Conservation (phyloP, 2,113 vertebrate species). For the Eolophus roseicapilla region DNA sequence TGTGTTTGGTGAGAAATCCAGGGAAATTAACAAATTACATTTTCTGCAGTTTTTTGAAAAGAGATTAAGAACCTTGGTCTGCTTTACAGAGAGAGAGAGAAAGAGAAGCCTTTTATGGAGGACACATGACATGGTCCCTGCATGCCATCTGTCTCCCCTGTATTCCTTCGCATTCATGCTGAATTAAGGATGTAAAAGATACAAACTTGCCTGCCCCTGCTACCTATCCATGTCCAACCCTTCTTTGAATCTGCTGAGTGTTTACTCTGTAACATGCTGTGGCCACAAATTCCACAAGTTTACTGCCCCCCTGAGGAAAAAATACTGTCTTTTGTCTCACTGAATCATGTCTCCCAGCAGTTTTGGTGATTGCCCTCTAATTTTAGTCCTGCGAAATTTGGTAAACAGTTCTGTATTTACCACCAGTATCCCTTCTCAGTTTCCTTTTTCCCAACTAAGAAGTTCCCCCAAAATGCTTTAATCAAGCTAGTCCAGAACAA, state of each 20-base stretch:
- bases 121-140: fast-evolving
- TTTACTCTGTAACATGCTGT: neutral
- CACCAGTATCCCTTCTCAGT: neutral
- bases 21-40: neutral
- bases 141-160: neutral
- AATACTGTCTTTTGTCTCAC: neutral
- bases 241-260: neutral
- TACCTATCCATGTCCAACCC: neutral
- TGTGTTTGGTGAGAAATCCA: neutral
- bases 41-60: neutral
- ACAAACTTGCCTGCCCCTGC: fast-evolving
- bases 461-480: neutral
- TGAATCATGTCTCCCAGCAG: neutral
- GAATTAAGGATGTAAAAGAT: neutral
- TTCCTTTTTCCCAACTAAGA: neutral
- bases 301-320: neutral
- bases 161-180: neutral
- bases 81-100: neutral
- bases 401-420: neutral
- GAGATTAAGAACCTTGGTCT: neutral
- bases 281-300: neutral
- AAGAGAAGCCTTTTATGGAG: neutral
- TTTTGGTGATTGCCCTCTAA: neutral
- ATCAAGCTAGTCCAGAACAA: neutral
- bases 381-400: neutral